Base-by-base conservation (phyloP, 2,113 vertebrate genomes). In the Drymodes brunneopygia region DNA sequence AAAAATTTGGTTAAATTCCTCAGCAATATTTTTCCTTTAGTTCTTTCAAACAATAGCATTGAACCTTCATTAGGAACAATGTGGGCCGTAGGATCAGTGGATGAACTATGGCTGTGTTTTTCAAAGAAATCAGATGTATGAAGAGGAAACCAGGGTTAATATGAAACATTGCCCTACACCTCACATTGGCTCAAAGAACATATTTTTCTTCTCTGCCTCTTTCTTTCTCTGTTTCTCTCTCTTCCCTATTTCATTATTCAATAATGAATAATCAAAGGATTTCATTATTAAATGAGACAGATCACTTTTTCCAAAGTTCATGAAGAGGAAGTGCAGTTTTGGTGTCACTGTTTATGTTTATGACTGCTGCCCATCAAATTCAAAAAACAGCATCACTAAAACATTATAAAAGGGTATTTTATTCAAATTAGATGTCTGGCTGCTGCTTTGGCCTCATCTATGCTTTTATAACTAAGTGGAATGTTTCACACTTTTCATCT, bases 141-240 rank as follows among this genome's bases (percentile, higher is more conserved):
- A 79, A 91, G 71, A 88, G 93, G 92, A 96, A 95, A 66, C 42
- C 2, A 4, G 74, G 77, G 93, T 86, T 97, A 95, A 93, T 82
- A 75, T 50, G 62, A 96, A 97, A 92, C 88, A 92, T 74, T 61
- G 61, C 64, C 65, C 74, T 72, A 82, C 27, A 69, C 44, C 56
- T 73, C 71, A 78, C 33, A 42, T 38, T 53, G 71, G 38, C 50
- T 86, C 62, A 88, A 75, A 86, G 29, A 80, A 66, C 9, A 19
- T 75, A 75, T 93, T 94, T 92, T 75, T 48, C 11, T 81, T 86
- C 18, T 62, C 56, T 62, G 6, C 4, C 9, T 62, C 14, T 38
- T 47, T 81, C 45, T 78, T 62, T 71, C n/a, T 61, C 24, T 51
- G 15, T 65, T 51, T 65, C 24, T 60, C 8, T 60, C 29, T 45